These are phyloP conservation scores for Bettongia penicillata DNA, from an alignment of 2,113 vertebrate genomes.

Conservation along the genomic window DNA sequence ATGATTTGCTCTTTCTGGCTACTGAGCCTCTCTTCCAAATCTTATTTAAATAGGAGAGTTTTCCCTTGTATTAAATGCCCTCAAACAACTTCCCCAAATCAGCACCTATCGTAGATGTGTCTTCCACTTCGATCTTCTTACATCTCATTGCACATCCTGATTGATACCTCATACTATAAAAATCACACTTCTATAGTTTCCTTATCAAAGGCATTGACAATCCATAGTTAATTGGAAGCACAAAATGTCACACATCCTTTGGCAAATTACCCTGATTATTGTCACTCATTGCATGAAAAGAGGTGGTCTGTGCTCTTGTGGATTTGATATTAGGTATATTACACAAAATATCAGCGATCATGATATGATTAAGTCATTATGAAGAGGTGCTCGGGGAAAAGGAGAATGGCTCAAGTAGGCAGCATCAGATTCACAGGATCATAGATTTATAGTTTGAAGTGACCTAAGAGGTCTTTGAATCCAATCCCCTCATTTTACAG, in stretches of 20 bases:
- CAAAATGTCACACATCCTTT: neutral
- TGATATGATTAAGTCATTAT: neutral
- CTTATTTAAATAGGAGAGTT: neutral
- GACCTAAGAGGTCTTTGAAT: neutral
- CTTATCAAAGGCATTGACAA: neutral
- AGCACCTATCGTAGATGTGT: neutral
- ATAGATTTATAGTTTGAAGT: neutral
- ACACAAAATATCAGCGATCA: constrained; percentile 18
- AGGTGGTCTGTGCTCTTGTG: neutral
- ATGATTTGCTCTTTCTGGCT: constrained; percentile 32
- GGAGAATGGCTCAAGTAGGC: neutral
- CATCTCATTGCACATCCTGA: neutral
- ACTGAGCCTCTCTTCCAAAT: neutral
- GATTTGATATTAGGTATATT: constrained; percentile 6
- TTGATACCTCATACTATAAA: neutral
- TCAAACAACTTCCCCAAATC: constrained; percentile 31
- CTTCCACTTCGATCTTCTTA: neutral
- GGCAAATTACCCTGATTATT: neutral
- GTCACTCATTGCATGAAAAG: neutral
- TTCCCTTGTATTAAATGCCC: constrained; percentile 11
- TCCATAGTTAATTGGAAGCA: neutral
- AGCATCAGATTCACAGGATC: neutral
- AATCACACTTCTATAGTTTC: neutral
- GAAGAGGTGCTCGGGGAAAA: neutral
- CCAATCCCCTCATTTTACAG: neutral